Percentiles rank a stretch among this genome's conserved stretches.
These are phyloP conservation scores for Microplitis deprimator DNA, from an alignment of 2,888 invertebrate genomes.

Conservation along the genomic window DNA sequence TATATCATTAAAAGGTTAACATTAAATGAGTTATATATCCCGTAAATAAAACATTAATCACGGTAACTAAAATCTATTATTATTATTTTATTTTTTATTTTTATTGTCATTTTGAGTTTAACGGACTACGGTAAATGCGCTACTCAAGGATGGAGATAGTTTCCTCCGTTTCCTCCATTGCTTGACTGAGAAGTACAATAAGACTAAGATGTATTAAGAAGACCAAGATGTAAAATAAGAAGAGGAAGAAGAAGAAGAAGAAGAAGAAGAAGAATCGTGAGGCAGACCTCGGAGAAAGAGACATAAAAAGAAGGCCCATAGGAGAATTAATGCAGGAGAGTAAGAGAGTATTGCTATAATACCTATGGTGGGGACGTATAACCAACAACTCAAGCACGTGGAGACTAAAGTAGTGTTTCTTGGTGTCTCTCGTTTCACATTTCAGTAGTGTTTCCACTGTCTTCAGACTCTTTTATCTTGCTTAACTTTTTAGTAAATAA, in stretches of 20 bases:
- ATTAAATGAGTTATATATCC: too few relatives aligned
- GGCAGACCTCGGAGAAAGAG: conserved; percentile 48
- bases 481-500: not conserved
- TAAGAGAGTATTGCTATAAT: conserved; percentile 42
- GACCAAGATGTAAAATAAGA: conserved; percentile 20
- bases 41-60: too few relatives aligned
- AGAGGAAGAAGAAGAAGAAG: conserved; percentile 40
- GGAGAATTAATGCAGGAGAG: conserved; percentile 42
- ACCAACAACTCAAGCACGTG: conserved; percentile 66
- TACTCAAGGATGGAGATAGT: conserved; percentile 39
- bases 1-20: too few relatives aligned
- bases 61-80: too few relatives aligned
- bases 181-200: conserved; percentile 10
- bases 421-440: conserved; percentile 52
- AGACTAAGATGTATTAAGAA: conserved; percentile 29
- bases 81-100: not conserved
- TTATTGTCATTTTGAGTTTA: too few relatives aligned
- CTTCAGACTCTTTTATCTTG: conserved; percentile 59
- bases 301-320: conserved; percentile 36
- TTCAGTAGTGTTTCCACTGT: conserved; percentile 66
- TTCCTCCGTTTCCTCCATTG: not conserved
- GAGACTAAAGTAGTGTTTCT: conserved; percentile 54
- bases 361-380: conserved; percentile 51
- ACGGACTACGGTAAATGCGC: not conserved
- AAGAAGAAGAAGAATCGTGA: conserved; percentile 42